A percentile compares a stretch with the other conserved stretches of the same genome.
phyloP scores from a whole-genome alignment of 2,797 vertebrate species.

The Bovichtus diacanthus region DNA sequence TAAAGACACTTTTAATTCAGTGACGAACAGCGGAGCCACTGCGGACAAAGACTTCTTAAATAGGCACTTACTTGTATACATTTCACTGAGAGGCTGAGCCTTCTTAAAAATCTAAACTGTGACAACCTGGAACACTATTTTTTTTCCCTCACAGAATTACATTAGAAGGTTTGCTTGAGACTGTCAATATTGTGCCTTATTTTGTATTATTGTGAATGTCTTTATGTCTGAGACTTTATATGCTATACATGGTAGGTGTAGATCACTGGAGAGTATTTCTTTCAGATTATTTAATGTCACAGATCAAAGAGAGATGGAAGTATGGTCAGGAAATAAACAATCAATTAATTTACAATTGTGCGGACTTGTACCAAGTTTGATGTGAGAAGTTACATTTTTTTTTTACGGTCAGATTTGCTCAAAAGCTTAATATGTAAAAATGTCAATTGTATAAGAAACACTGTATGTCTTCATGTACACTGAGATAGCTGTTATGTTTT shows the following conservation, averaged over 20 bases:
- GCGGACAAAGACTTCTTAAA: slow-evolving; percentile 49
- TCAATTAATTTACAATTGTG: neutral
- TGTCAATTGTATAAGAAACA: slow-evolving; percentile 21
- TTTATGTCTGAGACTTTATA: slow-evolving; percentile 45
- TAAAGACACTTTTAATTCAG: slow-evolving; percentile 40
- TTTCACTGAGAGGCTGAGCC: slow-evolving; percentile 68
- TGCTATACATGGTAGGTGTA: slow-evolving; percentile 25
- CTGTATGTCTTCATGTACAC: slow-evolving; percentile 33
- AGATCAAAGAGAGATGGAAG: slow-evolving; percentile 30
- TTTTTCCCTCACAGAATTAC: slow-evolving; percentile 1
- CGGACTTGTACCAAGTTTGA: slow-evolving; percentile 42
- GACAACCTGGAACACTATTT: slow-evolving; percentile 40
- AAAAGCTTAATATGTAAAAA: slow-evolving; percentile 25
- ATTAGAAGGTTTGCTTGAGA: slow-evolving; percentile 26
- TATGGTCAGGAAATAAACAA: slow-evolving; percentile 16
- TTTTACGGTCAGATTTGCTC: slow-evolving; percentile 18
- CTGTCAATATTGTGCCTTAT: slow-evolving; percentile 68
- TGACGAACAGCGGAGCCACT: slow-evolving; percentile 42
- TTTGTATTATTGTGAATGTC: slow-evolving; percentile 59
- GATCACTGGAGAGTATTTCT: slow-evolving; percentile 44
- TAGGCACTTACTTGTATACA: slow-evolving; percentile 36
- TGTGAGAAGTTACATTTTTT: slow-evolving; percentile 22
- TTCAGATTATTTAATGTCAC: slow-evolving; percentile 62
- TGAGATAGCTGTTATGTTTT: slow-evolving; percentile 25
- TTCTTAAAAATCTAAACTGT: slow-evolving; percentile 43